A percentile compares a stretch with the other conserved stretches of the same genome.
phyloP scores from a whole-genome alignment of 2,113 vertebrate species.

The Cyprinodon tularosa region DNA sequence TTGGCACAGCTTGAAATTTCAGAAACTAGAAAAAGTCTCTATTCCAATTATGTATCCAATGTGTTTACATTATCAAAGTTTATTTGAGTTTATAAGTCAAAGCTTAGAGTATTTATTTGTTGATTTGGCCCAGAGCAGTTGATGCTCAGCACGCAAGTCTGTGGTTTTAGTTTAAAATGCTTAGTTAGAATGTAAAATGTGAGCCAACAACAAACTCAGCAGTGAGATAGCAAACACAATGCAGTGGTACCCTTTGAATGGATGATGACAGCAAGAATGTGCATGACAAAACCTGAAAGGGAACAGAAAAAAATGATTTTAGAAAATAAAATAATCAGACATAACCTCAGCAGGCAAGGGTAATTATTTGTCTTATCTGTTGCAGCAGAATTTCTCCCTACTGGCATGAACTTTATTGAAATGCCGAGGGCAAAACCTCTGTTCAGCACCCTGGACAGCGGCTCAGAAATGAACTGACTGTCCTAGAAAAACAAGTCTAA shows the following conservation, averaged over 20 bases:
- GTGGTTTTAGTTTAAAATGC: neutral
- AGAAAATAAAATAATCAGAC: neutral
- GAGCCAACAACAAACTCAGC: neutral
- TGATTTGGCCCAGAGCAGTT: neutral
- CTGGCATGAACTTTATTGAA: neutral
- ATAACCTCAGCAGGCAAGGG: neutral
- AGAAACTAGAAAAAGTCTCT: constrained; percentile 2
- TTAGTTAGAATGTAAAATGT: neutral
- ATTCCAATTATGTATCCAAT: neutral
- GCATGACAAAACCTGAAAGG: neutral
- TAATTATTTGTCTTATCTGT: neutral
- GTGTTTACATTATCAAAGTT: neutral
- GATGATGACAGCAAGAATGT: neutral
- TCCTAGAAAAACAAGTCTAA: neutral
- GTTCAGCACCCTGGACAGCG: constrained; percentile 57
- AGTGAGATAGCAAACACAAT: neutral
- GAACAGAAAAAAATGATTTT: neutral
- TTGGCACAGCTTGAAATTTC: constrained; percentile 1
- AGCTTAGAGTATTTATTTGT: constrained; percentile 5
- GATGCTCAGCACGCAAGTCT: neutral
- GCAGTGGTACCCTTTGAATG: neutral
- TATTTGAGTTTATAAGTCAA: neutral
- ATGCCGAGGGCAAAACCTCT: constrained; percentile 5
- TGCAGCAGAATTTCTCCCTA: neutral
- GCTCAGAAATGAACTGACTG: neutral